Base-by-base conservation (phyloP, 2,797 vertebrate genomes). In the Buphagus erythrorhynchus region DNA sequence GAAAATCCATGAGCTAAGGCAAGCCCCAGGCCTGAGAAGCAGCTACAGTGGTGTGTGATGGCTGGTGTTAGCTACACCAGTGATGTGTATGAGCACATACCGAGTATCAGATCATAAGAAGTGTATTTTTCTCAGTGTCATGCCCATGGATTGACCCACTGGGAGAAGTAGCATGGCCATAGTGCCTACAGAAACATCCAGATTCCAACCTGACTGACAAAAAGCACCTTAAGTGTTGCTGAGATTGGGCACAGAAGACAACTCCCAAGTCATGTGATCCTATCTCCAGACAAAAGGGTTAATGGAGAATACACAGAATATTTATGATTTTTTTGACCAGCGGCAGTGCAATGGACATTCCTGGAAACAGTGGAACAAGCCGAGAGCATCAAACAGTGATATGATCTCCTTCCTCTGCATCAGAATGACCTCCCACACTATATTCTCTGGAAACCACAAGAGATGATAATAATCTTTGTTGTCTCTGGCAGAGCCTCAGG, bases 301-400 rank as follows among this genome's bases (percentile, higher is more conserved):
- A 38, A 36, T 65, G n/a, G 21, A 35, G 26, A 72, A 68, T 48
- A 72, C 2, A 3, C 20, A 72, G 25, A 25, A 58, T 5, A 16
- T 8, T 26, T 75, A 25, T 62, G 6, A 16, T 8, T 26, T 75
- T 51, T 88, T 84, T 91, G 26, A 45, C n/a, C 21, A 66, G 36
- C 0, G 0, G 16, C 26, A 20, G 31, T 51, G 49, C 18, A 38
- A 0, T 11, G 9, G 28, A 38, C 22, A 20, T 90, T 86, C 31
- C 45, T 71, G 52, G 66, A 86, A 88, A 31, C 7, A 26, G 22
- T 51, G 48, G 57, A 83, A 69, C 28, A 69, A 79, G 13, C 26
- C 1, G 1, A 31, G 29, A 58, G 4, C 51, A 73, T 76, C 54
- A 25, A 36, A 29, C 20, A 3, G 10, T 52, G 71, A 42, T n/a